Percentiles rank a stretch among this genome's conserved stretches.
Conservation (phyloP, 1,140 invertebrate species). For the Amphibalanus amphitrite region DNA sequence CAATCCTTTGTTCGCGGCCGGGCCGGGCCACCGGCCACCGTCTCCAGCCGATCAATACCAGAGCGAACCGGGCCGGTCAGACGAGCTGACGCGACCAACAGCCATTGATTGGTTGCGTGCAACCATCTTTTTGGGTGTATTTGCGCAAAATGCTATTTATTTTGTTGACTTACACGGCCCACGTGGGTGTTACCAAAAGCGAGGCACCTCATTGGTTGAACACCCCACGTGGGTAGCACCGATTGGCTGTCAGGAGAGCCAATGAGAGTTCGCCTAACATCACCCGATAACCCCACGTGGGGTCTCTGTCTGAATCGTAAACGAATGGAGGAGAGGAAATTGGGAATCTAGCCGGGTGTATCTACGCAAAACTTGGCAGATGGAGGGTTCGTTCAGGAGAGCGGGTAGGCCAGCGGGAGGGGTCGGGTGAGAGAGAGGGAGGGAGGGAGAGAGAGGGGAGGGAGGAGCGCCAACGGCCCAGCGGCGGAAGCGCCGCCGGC, state of each 20-base stretch:
- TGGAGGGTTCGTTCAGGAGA: too few species aligned
- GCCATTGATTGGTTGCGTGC: background rate
- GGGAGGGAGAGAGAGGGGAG: too few species aligned
- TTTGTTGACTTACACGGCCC: background rate
- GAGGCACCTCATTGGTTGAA: background rate
- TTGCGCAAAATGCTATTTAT: constrained; percentile 1
- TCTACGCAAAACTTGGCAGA: background rate
- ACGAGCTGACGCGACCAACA: background rate
- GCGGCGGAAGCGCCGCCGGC: background rate
- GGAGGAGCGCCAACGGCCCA: background rate
- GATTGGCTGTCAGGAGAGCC: background rate
- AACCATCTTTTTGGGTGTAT: background rate
- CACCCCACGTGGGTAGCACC: background rate
- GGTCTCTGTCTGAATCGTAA: background rate
- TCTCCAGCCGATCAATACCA: background rate
- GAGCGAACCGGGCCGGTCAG: background rate
- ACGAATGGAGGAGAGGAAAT: background rate
- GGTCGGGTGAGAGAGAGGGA: too few species aligned
- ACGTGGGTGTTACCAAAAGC: background rate
- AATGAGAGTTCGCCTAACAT: background rate
- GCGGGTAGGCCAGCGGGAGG: background rate
- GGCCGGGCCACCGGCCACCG: too few species aligned
- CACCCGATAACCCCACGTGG: background rate
- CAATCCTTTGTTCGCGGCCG: background rate
- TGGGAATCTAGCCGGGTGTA: background rate